Conservation (phyloP, 2,113 vertebrate genomes). For the Cyanistes caeruleus region DNA sequence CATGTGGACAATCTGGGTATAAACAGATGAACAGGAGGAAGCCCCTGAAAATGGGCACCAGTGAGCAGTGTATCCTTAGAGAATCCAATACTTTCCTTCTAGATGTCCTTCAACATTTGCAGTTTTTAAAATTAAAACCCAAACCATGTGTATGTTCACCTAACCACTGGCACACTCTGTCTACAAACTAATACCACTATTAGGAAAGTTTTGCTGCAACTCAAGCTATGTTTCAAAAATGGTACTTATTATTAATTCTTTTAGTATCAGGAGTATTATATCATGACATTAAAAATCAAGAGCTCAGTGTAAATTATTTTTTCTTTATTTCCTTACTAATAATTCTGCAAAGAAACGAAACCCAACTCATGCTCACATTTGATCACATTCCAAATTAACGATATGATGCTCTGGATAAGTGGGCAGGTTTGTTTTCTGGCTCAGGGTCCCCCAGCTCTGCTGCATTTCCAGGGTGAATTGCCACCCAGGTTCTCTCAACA, state of each 20-base stretch:
- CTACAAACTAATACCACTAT: neutral
- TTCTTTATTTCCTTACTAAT: neutral
- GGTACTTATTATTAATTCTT: accelerated
- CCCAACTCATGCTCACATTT: neutral
- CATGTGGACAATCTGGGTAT: neutral
- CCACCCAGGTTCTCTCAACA: neutral
- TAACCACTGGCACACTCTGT: neutral
- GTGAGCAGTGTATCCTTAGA: neutral
- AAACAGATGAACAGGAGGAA: neutral
- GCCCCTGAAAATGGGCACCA: neutral
- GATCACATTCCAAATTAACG: neutral
- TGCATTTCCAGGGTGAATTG: neutral
- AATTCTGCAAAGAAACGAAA: neutral
- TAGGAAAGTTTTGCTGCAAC: neutral
- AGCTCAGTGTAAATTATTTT: neutral
- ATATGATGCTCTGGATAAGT: neutral
- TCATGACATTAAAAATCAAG: neutral
- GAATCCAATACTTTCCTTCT: neutral
- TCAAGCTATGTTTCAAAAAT: neutral
- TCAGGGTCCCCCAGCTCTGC: neutral
- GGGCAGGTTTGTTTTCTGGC: neutral
- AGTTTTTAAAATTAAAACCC: neutral
- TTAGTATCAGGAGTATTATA: neutral
- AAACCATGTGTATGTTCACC: neutral
- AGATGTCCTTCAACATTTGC: neutral